Evolutionary conservation across 2,888 invertebrate species (phyloP).

Genomic region (Carterocephalus palaemon): DNA sequence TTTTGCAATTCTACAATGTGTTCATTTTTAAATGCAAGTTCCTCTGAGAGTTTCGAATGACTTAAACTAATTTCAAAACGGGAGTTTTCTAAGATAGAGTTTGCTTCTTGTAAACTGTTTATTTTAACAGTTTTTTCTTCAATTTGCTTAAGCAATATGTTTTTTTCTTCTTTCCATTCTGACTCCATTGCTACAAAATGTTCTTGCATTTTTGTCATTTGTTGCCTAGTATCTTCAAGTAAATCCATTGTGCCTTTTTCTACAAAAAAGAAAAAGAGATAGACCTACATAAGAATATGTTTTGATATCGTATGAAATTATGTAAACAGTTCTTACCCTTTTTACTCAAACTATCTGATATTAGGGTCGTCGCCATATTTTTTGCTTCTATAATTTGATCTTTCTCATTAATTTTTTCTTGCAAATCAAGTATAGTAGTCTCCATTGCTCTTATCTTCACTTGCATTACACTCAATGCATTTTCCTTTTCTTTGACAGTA

Average conservation of each 20-base stretch:
- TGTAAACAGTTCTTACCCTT: slow-evolving; percentile 66
- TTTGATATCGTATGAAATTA: too few species aligned
- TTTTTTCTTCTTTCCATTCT: slow-evolving; percentile 84
- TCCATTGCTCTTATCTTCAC: slow-evolving; percentile 82
- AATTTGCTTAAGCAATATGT: slow-evolving; percentile 74
- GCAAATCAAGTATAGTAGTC: slow-evolving; percentile 86
- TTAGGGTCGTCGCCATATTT: slow-evolving; percentile 86
- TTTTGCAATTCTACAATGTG: slow-evolving; percentile 59
- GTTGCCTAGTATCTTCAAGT: slow-evolving; percentile 87
- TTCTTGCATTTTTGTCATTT: slow-evolving; percentile 89
- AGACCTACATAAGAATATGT: slow-evolving; percentile 5
- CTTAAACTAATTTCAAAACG: slow-evolving; percentile 74
- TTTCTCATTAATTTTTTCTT: slow-evolving; percentile 89
- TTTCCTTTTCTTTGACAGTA: slow-evolving; percentile 80
- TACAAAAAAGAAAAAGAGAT: slow-evolving; percentile 37
- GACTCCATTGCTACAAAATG: slow-evolving; percentile 85
- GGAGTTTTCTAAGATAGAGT: slow-evolving; percentile 70
- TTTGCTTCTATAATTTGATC: slow-evolving; percentile 90
- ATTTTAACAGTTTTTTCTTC: slow-evolving; percentile 78
- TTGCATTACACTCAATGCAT: slow-evolving; percentile 62
- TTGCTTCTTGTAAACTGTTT: slow-evolving; percentile 76
- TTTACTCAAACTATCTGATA: slow-evolving; percentile 85
- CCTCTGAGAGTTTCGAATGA: slow-evolving; percentile 75
- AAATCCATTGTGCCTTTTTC: slow-evolving; percentile 85
- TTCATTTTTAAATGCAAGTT: slow-evolving; percentile 70